Conservation (phyloP, 2,888 invertebrate species). For the Minunthozetes semirufus region DNA sequence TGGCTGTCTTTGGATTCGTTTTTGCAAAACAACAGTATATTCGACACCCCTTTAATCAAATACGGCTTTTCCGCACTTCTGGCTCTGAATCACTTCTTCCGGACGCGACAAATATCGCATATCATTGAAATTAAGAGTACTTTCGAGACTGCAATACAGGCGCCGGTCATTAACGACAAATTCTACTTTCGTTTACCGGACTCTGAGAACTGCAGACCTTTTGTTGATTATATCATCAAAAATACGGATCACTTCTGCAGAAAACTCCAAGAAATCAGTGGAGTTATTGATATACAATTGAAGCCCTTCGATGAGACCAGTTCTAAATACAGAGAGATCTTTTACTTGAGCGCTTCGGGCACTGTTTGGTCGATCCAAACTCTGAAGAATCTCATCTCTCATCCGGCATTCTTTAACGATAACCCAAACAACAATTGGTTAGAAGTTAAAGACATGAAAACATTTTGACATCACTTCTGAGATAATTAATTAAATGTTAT, state of each 20-base stretch:
- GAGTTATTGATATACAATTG: neutral
- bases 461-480: too few species aligned
- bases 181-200: neutral
- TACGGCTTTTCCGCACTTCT: neutral
- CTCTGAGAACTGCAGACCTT: neutral
- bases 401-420: neutral
- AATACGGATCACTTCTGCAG: neutral
- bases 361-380: slow-evolving; percentile 27
- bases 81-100: slow-evolving; percentile 1
- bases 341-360: neutral
- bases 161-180: neutral
- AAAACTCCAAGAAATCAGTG: neutral
- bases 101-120: neutral
- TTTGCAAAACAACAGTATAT: neutral
- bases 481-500: too few species aligned
- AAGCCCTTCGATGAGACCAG: neutral
- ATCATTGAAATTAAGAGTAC: neutral
- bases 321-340: neutral
- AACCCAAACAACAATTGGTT: too few species aligned
- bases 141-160: neutral
- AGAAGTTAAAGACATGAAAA: too few species aligned
- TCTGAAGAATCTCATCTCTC: neutral
- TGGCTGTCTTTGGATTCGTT: neutral
- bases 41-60: slow-evolving; percentile 6
- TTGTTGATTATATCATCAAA: neutral